These are phyloP conservation scores for Drosophila barbarae DNA, from an alignment of 2,888 invertebrate species.

Conservation along the genomic window DNA sequence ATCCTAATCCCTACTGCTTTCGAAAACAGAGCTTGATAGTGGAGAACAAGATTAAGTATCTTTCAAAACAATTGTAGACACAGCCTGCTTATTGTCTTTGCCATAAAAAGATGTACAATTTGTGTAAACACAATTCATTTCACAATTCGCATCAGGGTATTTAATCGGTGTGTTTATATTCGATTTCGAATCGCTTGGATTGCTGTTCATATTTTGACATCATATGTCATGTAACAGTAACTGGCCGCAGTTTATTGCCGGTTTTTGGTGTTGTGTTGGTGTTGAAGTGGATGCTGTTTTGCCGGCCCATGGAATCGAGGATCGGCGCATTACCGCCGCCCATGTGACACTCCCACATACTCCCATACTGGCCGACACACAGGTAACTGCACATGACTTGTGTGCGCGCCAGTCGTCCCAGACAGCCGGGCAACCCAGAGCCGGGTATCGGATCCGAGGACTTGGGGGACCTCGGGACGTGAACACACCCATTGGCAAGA, in stretches of 20 bases:
- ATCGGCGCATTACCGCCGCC: slow-evolving; percentile 28
- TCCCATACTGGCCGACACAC: slow-evolving; percentile 52
- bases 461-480: slow-evolving; percentile 37
- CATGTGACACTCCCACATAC: slow-evolving; percentile 35
- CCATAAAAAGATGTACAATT: too few relatives aligned
- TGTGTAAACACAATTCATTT: not conserved
- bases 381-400: slow-evolving; percentile 64
- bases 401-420: slow-evolving; percentile 33
- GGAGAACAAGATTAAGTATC: too few relatives aligned
- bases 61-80: not conserved
- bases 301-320: slow-evolving; percentile 23
- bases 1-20: too few relatives aligned
- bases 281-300: slow-evolving; percentile 47
- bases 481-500: slow-evolving; percentile 56
- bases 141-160: slow-evolving; percentile 20
- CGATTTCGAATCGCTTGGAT: slow-evolving; percentile 29
- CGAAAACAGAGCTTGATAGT: too few relatives aligned
- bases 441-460: slow-evolving; percentile 41
- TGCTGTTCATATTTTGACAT: slow-evolving; percentile 53
- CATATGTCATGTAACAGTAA: slow-evolving; percentile 60
- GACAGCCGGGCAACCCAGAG: slow-evolving; percentile 35
- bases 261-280: slow-evolving; percentile 50
- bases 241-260: slow-evolving; percentile 43
- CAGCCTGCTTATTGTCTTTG: not conserved
- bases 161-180: slow-evolving; percentile 15